A percentile compares a stretch with the other conserved stretches of the same genome.
These are phyloP conservation scores for Drosophila limbata DNA, from an alignment of 2,888 invertebrate genomes.

Conservation along the genomic window DNA sequence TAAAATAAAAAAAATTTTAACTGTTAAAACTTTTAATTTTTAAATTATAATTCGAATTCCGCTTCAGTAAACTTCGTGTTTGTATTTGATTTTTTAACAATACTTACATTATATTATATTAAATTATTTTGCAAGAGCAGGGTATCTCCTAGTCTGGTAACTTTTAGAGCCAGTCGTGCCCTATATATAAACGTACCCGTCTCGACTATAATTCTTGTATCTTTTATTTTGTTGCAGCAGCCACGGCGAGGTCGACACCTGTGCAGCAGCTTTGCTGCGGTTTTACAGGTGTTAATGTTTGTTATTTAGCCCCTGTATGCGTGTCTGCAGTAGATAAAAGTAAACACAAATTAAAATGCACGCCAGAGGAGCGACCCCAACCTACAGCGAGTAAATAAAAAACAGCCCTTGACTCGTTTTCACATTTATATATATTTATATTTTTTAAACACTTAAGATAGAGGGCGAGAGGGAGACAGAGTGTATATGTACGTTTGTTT, in stretches of 20 bases:
- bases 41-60: too few species aligned
- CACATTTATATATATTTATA: slow-evolving; percentile 65
- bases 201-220: slow-evolving; percentile 39
- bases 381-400: slow-evolving; percentile 16
- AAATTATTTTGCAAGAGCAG: too few species aligned
- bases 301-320: slow-evolving; percentile 58
- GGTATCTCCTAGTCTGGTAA: not conserved
- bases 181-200: not conserved
- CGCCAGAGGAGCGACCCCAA: slow-evolving; percentile 9
- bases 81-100: too few species aligned
- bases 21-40: too few species aligned
- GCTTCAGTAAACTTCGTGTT: too few species aligned
- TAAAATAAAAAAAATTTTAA: too few species aligned
- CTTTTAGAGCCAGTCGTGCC: slow-evolving; percentile 25
- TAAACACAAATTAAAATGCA: slow-evolving; percentile 28
- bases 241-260: slow-evolving; percentile 58
- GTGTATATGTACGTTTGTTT: slow-evolving; percentile 6
- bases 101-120: too few species aligned
- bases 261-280: slow-evolving; percentile 48
- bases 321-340: slow-evolving; percentile 64
- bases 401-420: slow-evolving; percentile 47
- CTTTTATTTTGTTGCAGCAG: slow-evolving; percentile 50
- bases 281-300: slow-evolving; percentile 75
- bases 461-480: slow-evolving; percentile 24
- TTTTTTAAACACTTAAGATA: slow-evolving; percentile 70